Evolutionary conservation across 2,113 vertebrate species (phyloP).

Genomic region (Natator depressus): DNA sequence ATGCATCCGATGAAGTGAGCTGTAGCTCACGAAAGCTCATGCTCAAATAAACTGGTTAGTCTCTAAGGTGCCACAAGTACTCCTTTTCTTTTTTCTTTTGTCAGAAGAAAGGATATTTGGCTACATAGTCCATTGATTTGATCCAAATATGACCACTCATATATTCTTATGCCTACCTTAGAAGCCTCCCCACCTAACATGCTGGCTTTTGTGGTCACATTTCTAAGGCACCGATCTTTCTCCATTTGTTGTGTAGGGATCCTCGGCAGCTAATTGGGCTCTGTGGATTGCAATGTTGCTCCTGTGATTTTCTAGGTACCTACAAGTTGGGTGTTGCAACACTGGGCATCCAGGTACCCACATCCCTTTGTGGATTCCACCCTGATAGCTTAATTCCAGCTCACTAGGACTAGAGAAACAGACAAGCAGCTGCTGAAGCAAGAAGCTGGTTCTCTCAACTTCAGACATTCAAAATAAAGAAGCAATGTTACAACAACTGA

Average conservation of each 20-base stretch:
- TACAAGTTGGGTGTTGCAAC: background rate
- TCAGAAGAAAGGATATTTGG: background rate
- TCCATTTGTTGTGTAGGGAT: background rate
- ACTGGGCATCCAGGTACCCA: background rate
- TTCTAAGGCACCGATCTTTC: background rate
- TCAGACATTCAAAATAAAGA: background rate
- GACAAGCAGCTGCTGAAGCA: background rate
- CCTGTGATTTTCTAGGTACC: background rate
- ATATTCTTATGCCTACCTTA: background rate
- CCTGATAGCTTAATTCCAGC: background rate
- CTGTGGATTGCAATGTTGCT: background rate
- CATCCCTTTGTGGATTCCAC: background rate
- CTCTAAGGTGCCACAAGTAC: no score
- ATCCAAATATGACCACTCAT: background rate
- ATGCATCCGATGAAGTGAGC: no score
- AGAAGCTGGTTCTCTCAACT: background rate
- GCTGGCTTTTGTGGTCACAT: background rate
- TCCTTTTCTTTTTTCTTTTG: no score
- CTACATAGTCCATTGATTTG: background rate
- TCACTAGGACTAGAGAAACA: background rate
- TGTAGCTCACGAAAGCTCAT: no score
- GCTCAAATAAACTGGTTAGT: no score
- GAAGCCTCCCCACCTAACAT: background rate
- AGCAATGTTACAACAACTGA: background rate
- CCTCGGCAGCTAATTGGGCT: background rate